Evolutionary conservation across 2,797 vertebrate species (phyloP).

Genomic region (Hoplostethus atlanticus): DNA sequence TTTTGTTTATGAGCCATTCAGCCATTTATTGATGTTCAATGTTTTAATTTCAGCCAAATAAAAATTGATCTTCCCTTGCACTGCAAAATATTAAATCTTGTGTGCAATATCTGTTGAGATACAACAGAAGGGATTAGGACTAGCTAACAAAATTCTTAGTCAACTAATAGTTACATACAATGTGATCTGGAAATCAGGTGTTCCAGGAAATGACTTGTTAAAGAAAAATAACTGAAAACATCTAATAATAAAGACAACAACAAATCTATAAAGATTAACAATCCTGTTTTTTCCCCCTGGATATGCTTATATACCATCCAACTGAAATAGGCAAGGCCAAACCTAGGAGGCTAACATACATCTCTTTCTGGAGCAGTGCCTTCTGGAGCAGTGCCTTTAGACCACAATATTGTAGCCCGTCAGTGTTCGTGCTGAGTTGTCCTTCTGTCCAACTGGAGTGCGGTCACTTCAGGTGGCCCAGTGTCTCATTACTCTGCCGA

Average conservation of each 20-base stretch:
- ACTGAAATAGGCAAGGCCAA: neutral
- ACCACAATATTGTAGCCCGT: neutral
- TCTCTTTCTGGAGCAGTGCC: neutral
- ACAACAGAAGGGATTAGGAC: neutral
- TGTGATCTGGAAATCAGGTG: neutral
- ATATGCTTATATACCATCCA: slow-evolving; percentile 9
- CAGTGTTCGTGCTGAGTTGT: neutral
- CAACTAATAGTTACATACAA: neutral
- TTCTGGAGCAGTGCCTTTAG: neutral
- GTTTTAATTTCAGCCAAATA: neutral
- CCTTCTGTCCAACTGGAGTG: slow-evolving; percentile 2
- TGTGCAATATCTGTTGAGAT: neutral
- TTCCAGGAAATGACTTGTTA: neutral
- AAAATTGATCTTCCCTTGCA: neutral
- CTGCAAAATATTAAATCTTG: neutral
- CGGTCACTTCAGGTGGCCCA: neutral
- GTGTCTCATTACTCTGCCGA: slow-evolving; percentile 2
- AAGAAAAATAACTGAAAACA: neutral
- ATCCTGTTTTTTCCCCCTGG: slow-evolving; percentile 33
- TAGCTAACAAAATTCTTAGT: neutral
- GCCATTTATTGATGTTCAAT: neutral
- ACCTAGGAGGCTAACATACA: neutral
- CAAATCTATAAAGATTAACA: slow-evolving; percentile 7
- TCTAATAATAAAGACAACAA: neutral
- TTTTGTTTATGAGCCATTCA: neutral